Base-by-base conservation (phyloP, 1,140 invertebrate species). In the Teleogryllus occipitalis region DNA sequence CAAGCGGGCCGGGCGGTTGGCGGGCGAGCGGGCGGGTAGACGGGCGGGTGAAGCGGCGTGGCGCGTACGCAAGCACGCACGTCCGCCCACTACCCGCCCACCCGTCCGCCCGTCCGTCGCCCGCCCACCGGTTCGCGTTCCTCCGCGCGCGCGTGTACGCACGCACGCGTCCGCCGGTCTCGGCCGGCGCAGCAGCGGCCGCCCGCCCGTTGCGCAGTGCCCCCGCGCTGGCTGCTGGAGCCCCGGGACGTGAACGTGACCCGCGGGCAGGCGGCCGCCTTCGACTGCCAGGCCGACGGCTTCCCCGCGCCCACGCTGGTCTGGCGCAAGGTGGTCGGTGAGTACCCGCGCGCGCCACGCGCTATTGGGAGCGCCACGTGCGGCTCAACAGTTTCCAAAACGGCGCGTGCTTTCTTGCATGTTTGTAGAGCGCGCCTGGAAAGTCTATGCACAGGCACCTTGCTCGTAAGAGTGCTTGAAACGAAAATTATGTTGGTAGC, bases 141-240 rank as follows among this genome's bases (percentile, higher is more conserved):
- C 27, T 39, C 5, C 27, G 27, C 27, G 27, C 27, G 27, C 27
- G 27, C 27, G 54, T 65, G 54, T 65, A 65, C 10, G 18, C 18
- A 18, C 54, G 54, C 18, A 18, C 54, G 18, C 54, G 10, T 65
- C 54, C 18, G 54, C 54, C 10, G 18, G 54, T 65, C 18, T 65
- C 54, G 54, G 54, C 18, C 54, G 54, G 54, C 54, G 54, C 54
- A 65, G 54, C 54, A 65, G 54, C 54, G 54, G 54, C 54, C 54
- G 54, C 18, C 54, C 54, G 54, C 18, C 10, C 7, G 46, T 77
- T 7, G 81, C 85, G 21, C 83, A 91, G 90, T 91, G 76, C 88
- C 89, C 18, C 90, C 90, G 18, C 84, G 85, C 22, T 91, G 90
- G 89, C 83, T 87, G 5, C 83, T 87, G 7, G 88, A 90, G 78